Evolutionary conservation across 1,140 invertebrate genomes (phyloP).

Genomic region (Contarinia nasturtii): DNA sequence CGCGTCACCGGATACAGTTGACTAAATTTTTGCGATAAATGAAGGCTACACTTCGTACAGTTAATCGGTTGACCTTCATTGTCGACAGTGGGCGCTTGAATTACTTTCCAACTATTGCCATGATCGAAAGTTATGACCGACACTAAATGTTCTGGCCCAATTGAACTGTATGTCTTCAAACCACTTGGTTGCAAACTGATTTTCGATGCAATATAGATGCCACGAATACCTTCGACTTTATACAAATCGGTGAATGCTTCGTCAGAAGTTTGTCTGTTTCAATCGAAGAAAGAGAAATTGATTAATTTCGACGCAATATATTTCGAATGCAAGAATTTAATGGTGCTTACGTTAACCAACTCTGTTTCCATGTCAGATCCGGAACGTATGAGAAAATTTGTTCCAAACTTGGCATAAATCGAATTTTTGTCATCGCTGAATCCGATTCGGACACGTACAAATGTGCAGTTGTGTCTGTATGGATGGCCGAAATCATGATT

Average conservation of each 20-base stretch:
- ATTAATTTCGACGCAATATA: too few relatives aligned
- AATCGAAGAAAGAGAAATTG: neutral
- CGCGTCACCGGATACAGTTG: conserved; percentile 60
- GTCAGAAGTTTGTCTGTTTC: conserved; percentile 46
- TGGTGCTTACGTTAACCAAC: conserved; percentile 72
- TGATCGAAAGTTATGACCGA: conserved; percentile 79
- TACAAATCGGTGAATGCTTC: conserved; percentile 78
- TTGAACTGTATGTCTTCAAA: conserved; percentile 26
- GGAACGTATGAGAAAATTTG: conserved; percentile 71
- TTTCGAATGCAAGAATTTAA: conserved; percentile 2
- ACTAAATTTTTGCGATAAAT: conserved; percentile 69
- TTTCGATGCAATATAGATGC: conserved; percentile 78
- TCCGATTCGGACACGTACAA: conserved; percentile 56
- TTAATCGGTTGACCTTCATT: conserved; percentile 39
- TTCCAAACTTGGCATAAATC: conserved; percentile 62
- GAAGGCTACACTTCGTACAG: conserved; percentile 59
- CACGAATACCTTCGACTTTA: conserved; percentile 65
- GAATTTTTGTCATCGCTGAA: conserved; percentile 29
- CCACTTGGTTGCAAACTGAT: conserved; percentile 28
- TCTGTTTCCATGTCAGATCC: conserved; percentile 54
- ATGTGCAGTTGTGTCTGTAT: conserved; percentile 50
- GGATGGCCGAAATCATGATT: conserved; percentile 67
- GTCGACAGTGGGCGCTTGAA: conserved; percentile 46
- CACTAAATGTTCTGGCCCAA: conserved; percentile 51
- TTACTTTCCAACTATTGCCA: conserved; percentile 57